Conservation (phyloP, 2,113 vertebrate species). For the Columba janthina region DNA sequence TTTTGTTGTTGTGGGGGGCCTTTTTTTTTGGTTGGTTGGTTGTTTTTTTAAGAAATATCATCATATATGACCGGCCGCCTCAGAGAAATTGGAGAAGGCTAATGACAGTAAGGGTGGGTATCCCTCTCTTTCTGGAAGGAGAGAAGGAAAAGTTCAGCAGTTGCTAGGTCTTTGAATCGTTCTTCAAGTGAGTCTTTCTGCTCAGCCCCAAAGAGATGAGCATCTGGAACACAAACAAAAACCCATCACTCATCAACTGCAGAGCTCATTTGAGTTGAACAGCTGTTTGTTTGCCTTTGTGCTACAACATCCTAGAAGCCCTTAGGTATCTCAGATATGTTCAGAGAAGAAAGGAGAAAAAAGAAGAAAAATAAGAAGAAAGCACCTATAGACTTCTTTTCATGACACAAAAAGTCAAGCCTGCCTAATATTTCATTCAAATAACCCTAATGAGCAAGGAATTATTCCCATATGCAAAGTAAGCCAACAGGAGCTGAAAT, state of each 20-base stretch:
- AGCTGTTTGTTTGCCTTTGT: neutral
- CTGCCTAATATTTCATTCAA: neutral
- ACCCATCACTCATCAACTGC: neutral
- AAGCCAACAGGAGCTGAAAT: neutral
- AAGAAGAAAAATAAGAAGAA: neutral
- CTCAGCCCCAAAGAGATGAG: neutral
- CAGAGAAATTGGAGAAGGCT: neutral
- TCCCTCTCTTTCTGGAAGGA: neutral
- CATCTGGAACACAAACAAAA: neutral
- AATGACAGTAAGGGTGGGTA: conserved; percentile 32
- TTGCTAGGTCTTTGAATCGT: neutral
- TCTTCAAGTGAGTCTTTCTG: neutral
- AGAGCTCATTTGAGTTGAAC: neutral
- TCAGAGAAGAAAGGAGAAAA: neutral
- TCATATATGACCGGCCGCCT: neutral
- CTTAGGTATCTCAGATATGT: neutral
- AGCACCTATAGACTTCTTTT: neutral
- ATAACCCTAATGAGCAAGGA: neutral
- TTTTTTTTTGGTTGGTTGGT: neutral
- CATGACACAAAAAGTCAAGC: neutral
- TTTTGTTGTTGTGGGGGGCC: too few species aligned
- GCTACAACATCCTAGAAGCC: neutral
- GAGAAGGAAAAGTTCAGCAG: neutral
- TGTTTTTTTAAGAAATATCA: neutral
- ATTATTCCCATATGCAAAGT: neutral